phyloP scores from a whole-genome alignment of 1,140 invertebrate species.

The Cryptotermes secundus region DNA sequence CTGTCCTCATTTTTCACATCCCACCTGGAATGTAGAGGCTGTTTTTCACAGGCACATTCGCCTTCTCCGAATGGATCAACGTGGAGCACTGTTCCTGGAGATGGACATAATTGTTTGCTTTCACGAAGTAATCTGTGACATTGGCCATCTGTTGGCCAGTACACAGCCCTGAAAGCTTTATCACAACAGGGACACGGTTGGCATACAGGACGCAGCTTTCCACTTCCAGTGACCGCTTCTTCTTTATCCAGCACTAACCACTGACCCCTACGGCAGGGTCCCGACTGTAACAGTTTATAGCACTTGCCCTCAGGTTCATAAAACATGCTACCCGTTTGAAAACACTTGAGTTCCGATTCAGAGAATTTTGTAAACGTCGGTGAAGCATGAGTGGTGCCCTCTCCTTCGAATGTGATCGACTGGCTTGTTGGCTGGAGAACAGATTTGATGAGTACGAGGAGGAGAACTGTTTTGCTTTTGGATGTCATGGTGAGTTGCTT shows the following conservation, averaged over 20 bases:
- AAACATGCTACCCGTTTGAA: neutral
- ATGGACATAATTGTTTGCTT: neutral
- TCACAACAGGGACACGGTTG: neutral
- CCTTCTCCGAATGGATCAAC: neutral
- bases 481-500: too few species aligned
- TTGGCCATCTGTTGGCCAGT: slow-evolving; percentile 22
- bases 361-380: neutral
- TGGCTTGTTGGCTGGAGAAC: too few species aligned
- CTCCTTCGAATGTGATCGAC: too few species aligned
- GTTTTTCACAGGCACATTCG: neutral
- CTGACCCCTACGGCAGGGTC: neutral
- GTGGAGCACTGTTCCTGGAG: neutral
- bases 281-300: neutral
- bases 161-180: neutral
- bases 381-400: too few species aligned
- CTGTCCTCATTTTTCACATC: too few species aligned
- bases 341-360: neutral
- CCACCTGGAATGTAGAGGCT: neutral
- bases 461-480: too few species aligned
- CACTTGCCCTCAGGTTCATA: neutral
- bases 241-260: neutral
- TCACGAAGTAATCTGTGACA: slow-evolving; percentile 7
- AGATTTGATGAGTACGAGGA: too few species aligned
- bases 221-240: neutral
- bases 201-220: neutral